A percentile compares a stretch with the other conserved stretches of the same genome.
Evolutionary conservation across 2,113 vertebrate genomes (phyloP).

Genomic region (Sylvilagus bachmani): DNA sequence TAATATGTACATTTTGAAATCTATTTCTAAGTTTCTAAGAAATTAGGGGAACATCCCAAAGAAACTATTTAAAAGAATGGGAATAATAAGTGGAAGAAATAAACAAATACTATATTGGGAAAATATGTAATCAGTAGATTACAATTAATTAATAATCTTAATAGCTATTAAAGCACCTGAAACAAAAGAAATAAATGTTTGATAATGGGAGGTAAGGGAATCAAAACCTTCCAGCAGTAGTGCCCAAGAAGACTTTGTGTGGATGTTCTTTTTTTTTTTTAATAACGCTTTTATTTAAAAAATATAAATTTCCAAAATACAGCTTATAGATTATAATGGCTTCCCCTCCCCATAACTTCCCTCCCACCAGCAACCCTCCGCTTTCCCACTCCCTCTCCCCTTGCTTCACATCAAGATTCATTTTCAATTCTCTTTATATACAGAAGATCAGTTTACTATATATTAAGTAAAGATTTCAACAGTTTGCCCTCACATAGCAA

Average conservation of each 20-base stretch:
- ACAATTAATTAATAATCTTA: not conserved
- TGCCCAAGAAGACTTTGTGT: fast-evolving
- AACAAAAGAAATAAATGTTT: not conserved
- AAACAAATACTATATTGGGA: not conserved
- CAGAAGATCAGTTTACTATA: too few species aligned
- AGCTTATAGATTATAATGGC: too few species aligned
- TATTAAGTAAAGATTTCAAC: too few species aligned
- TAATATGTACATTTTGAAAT: not conserved
- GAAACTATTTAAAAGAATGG: not conserved
- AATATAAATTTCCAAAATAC: too few species aligned
- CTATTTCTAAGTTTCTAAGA: not conserved
- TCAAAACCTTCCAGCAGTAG: fast-evolving
- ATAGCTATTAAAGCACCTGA: not conserved
- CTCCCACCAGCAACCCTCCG: too few species aligned
- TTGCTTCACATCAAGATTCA: too few species aligned
- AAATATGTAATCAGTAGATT: not conserved
- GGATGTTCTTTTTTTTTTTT: too few species aligned
- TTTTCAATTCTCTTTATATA: too few species aligned
- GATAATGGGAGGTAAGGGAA: not conserved
- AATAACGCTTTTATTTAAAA: too few species aligned
- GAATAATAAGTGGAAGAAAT: not conserved
- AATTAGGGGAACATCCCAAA: not conserved
- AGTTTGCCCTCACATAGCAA: too few species aligned
- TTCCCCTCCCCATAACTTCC: too few species aligned
- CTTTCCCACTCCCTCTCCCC: too few species aligned